These are phyloP conservation scores for Paragorgia papillata DNA, from an alignment of 92 coral and sea anemone genomes.

Conservation along the genomic window DNA sequence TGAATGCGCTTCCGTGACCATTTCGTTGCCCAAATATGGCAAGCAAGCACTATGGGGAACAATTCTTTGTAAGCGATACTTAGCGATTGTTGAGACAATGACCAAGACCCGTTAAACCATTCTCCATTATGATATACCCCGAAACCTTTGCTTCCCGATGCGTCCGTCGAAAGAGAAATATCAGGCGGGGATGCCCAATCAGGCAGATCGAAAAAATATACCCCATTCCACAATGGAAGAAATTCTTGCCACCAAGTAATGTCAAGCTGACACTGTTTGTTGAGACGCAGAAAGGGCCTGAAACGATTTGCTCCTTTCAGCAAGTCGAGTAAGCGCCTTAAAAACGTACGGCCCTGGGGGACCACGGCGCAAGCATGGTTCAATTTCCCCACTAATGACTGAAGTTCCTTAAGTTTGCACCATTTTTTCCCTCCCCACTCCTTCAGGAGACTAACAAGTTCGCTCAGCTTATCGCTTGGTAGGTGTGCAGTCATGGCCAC, in stretches of 20 bases:
- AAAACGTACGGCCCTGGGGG: too few species aligned
- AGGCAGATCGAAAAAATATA: not conserved
- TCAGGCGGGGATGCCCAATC: slow-evolving; percentile 10
- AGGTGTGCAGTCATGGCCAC: too few species aligned
- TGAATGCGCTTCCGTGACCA: not conserved
- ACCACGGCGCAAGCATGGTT: too few species aligned
- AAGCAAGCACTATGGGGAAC: too few species aligned
- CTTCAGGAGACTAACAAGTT: too few species aligned
- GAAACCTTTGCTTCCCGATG: not conserved
- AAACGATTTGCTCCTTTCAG: not conserved
- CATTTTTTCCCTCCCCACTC: not conserved
- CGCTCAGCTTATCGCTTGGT: too few species aligned
- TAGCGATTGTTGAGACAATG: too few species aligned
- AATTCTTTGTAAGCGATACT: too few species aligned
- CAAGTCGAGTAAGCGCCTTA: not conserved
- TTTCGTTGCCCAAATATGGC: too few species aligned
- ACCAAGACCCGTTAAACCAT: too few species aligned
- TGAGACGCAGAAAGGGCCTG: not conserved
- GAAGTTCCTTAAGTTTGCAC: not conserved
- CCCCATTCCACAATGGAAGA: not conserved
- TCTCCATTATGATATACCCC: not conserved
- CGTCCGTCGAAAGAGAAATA: not conserved
- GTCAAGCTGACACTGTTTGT: not conserved
- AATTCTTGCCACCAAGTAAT: slow-evolving; percentile 7
- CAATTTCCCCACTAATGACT: too few species aligned